phyloP scores from a whole-genome alignment of 2,888 invertebrate species.

The Philopedon plagiatum region DNA sequence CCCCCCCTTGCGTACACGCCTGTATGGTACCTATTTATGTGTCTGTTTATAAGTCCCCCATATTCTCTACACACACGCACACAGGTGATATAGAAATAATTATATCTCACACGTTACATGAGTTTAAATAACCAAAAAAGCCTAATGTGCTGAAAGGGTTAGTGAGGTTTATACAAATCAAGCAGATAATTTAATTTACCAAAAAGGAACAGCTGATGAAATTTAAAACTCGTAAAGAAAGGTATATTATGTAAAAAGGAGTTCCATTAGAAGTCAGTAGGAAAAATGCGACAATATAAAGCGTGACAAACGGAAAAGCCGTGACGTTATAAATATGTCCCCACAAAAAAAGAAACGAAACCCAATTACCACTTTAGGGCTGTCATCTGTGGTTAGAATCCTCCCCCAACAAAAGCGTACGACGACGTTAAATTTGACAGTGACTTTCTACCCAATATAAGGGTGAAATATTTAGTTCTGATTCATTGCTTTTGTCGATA shows the following conservation, averaged over 20 bases:
- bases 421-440: conserved; percentile 51
- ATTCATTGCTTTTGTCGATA: conserved; percentile 61
- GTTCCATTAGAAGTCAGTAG: conserved; percentile 33
- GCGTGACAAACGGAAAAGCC: conserved; percentile 45
- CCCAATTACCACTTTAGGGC: conserved; percentile 52
- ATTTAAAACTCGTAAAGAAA: conserved; percentile 22
- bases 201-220: conserved; percentile 15
- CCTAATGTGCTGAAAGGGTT: background rate
- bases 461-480: conserved; percentile 63
- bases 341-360: conserved; percentile 50
- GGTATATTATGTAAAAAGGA: conserved; percentile 34
- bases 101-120: no score
- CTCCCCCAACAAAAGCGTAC: conserved; percentile 47
- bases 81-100: no score
- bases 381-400: conserved; percentile 52
- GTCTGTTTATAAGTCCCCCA: no score
- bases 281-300: conserved; percentile 25
- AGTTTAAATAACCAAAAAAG: no score
- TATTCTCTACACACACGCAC: no score
- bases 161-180: background rate
- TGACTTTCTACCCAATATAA: conserved; percentile 53
- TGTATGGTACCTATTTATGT: no score
- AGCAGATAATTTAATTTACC: background rate
- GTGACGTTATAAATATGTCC: conserved; percentile 51
- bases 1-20: no score